These are phyloP conservation scores for Lycocorax pyrrhopterus DNA, from an alignment of 2,113 vertebrate species.

Conservation along the genomic window DNA sequence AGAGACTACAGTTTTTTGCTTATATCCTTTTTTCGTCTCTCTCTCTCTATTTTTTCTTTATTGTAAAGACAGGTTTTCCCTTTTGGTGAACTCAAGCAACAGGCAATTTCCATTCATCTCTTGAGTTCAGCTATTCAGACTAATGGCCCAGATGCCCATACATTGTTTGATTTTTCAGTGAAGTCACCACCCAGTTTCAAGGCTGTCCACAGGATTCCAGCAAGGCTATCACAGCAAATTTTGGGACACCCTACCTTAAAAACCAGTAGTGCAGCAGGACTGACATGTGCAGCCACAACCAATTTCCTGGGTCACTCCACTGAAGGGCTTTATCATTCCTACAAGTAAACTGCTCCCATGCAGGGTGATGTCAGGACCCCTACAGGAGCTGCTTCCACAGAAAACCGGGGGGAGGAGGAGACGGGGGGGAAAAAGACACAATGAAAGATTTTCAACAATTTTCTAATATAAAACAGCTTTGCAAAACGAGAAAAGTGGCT, in stretches of 20 bases:
- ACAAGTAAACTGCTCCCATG: background rate
- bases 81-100: constrained; percentile 30
- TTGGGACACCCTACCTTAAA: background rate
- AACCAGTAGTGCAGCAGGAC: background rate
- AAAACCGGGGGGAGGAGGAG: background rate
- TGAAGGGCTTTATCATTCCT: background rate
- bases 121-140: background rate
- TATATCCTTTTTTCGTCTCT: background rate
- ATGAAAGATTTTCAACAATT: constrained; percentile 5
- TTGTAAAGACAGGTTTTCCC: background rate
- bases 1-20: background rate
- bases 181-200: background rate
- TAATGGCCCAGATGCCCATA: background rate
- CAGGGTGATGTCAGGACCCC: background rate
- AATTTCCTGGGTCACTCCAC: background rate
- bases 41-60: rapidly evolving
- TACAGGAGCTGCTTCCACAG: background rate
- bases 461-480: constrained; percentile 39
- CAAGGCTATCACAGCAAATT: background rate
- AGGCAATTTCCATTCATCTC: constrained; percentile 9
- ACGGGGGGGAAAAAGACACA: background rate
- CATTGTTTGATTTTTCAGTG: background rate
- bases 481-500: constrained; percentile 18
- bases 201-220: background rate
- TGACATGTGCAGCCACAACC: background rate